phyloP scores from a whole-genome alignment of 1,140 invertebrate species.

The Bombus waltoni region DNA sequence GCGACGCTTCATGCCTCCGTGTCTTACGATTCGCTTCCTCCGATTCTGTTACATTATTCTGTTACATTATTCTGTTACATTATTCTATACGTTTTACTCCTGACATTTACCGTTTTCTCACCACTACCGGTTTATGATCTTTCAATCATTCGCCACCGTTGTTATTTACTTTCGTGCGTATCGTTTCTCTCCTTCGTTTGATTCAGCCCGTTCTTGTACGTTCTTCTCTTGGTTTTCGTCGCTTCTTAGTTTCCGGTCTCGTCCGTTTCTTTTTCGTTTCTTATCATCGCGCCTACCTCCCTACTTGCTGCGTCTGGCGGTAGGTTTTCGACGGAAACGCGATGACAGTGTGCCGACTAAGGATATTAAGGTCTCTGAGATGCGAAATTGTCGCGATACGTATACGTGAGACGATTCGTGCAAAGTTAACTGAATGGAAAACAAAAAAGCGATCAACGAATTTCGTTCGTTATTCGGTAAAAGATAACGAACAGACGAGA shows the following conservation, averaged over 20 bases:
- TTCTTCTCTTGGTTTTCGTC: too few species aligned
- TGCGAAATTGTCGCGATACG: not conserved
- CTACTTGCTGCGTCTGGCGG: too few species aligned
- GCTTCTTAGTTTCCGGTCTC: not conserved
- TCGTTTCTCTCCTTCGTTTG: not conserved
- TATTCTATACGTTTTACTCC: not conserved
- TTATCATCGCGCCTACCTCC: not conserved
- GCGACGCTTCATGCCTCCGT: not conserved
- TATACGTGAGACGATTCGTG: not conserved
- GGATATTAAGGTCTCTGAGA: not conserved
- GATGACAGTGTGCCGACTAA: not conserved
- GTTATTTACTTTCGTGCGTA: too few species aligned
- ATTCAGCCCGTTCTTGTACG: not conserved
- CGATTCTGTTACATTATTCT: not conserved
- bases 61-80: not conserved
- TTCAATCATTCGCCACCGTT: not conserved
- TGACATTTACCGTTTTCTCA: not conserved
- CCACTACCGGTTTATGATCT: not conserved
- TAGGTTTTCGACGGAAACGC: not conserved
- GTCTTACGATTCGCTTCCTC: not conserved
- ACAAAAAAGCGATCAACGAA: not conserved
- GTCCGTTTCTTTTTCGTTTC: not conserved
- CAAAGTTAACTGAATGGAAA: not conserved
- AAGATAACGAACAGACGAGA: too few species aligned
- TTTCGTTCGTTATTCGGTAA: not conserved